Evolutionary conservation across 1,140 invertebrate genomes (phyloP), one percentile per base, ranked within the genome.

Genomic region (Saccostrea cuccullata): DNA sequence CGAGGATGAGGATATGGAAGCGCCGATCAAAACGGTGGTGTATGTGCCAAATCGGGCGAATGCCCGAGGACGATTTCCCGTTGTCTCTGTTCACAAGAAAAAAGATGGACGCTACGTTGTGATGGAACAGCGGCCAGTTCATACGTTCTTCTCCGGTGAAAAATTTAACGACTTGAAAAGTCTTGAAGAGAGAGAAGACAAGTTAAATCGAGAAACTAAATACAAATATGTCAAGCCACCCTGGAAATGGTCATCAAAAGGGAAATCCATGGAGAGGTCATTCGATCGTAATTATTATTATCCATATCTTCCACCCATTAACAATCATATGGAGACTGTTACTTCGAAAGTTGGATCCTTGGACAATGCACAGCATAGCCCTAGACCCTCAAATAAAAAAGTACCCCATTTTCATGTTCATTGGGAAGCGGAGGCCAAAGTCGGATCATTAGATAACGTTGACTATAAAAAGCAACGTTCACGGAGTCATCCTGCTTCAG

Each of bases 381-480:
- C 91, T 1, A 86, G 86, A 20, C 84, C 84, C 12, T 87, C 87
- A 26, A 86, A 88, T 60, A 88, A 88, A 8, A 73, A 88, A 67
- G 90, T 91, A 47, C 47, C 88, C 20, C 88, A 89, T 83, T 85
- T 89, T 13, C 88, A 89, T 13, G 83, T 89, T 6, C 97, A 98
- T 94, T 98, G 92, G 88, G 88, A 92, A 64, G 91, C 91, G 0
- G 82, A 84, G 60, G 87, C 94, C 12, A 91, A 92, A 85, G 89
- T 94, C n/a, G 91, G 92, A 56, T 94, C 94, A 1, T 83, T 94
- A 58, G 92, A 94, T 30, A 93, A 94, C 77, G 89, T 91, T 30
- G 97, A 96, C 83, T 97, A 98, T 94, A 97, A 96, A 82, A 89
- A 89, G 30, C 85, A 67, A 17, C 60, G 64, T 17, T 87, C 73